Conservation (phyloP, 2,797 vertebrate genomes). For the Pampus argenteus region DNA sequence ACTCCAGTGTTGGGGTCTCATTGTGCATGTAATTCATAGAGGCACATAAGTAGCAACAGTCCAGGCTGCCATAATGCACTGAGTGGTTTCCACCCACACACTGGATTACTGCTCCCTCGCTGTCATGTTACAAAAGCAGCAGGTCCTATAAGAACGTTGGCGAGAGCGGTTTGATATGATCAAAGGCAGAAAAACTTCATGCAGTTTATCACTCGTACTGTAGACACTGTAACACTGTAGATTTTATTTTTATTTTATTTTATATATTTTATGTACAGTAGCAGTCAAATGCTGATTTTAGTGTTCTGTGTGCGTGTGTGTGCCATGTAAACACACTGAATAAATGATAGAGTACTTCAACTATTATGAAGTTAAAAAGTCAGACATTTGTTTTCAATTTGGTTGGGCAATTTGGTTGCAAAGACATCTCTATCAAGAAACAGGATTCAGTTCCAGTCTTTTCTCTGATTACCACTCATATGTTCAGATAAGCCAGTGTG, state of each 20-base stretch:
- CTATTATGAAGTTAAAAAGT: neutral
- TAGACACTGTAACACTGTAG: neutral
- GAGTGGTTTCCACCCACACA: constrained; percentile 56
- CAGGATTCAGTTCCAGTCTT: constrained; percentile 23
- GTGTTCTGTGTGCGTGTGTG: neutral
- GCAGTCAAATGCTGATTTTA: constrained; percentile 3
- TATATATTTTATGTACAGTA: neutral
- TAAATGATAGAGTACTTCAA: neutral
- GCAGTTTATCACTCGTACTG: neutral
- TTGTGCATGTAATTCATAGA: constrained; percentile 43
- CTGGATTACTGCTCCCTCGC: constrained; percentile 15
- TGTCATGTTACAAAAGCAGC: constrained; percentile 35
- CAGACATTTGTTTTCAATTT: neutral
- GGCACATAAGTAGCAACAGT: constrained; percentile 46
- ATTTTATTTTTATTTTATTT: neutral
- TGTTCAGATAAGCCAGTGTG: constrained; percentile 35
- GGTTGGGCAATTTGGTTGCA: neutral
- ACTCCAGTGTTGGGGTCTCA: constrained; percentile 20
- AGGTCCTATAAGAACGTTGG: constrained; percentile 22
- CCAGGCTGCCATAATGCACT: constrained; percentile 37
- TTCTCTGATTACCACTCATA: constrained; percentile 48
- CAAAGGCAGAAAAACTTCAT: neutral
- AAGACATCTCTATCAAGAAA: constrained; percentile 20
- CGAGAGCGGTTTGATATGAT: constrained; percentile 1
- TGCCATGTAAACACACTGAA: neutral